phyloP scores from a whole-genome alignment of 2,797 vertebrate genomes.

The Enteromius argenteus region DNA sequence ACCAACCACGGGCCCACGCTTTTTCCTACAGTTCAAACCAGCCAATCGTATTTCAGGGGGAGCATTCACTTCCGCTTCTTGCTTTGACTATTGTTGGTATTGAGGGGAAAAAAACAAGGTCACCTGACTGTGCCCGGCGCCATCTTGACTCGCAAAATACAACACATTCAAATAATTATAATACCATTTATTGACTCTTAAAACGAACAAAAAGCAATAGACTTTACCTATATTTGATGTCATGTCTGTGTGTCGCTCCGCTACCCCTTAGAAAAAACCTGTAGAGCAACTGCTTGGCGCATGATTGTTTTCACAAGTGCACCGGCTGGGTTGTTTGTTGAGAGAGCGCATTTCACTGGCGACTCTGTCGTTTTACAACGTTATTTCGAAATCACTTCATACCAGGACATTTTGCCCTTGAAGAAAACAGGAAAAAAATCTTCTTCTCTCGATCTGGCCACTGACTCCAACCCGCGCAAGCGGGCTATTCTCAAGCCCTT shows the following conservation, averaged over 20 bases:
- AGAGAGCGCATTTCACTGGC: constrained; percentile 69
- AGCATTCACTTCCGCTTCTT: constrained; percentile 63
- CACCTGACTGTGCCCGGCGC: constrained; percentile 70
- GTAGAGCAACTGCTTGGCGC: constrained; percentile 65
- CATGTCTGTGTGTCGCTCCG: constrained; percentile 71
- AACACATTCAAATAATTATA: constrained; percentile 60
- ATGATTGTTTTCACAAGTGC: constrained; percentile 69
- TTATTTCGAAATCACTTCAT: constrained; percentile 63
- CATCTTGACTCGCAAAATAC: constrained; percentile 69
- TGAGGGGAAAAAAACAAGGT: constrained; percentile 63
- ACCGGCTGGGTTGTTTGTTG: constrained; percentile 64
- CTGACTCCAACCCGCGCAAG: constrained; percentile 65
- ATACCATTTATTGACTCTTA: constrained; percentile 67
- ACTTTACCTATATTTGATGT: constrained; percentile 72
- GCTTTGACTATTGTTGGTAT: constrained; percentile 55
- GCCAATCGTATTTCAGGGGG: constrained; percentile 59
- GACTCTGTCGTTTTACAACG: constrained; percentile 66
- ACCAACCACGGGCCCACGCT: constrained; percentile 55
- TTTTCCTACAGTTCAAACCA: constrained; percentile 61
- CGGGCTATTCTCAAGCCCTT: constrained; percentile 66
- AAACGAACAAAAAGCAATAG: constrained; percentile 70
- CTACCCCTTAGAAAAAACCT: constrained; percentile 66
- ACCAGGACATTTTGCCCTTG: constrained; percentile 66
- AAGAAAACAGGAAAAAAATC: constrained; percentile 52
- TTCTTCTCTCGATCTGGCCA: constrained; percentile 66